phyloP scores from a whole-genome alignment of 2,797 vertebrate genomes.

The Masticophis lateralis region DNA sequence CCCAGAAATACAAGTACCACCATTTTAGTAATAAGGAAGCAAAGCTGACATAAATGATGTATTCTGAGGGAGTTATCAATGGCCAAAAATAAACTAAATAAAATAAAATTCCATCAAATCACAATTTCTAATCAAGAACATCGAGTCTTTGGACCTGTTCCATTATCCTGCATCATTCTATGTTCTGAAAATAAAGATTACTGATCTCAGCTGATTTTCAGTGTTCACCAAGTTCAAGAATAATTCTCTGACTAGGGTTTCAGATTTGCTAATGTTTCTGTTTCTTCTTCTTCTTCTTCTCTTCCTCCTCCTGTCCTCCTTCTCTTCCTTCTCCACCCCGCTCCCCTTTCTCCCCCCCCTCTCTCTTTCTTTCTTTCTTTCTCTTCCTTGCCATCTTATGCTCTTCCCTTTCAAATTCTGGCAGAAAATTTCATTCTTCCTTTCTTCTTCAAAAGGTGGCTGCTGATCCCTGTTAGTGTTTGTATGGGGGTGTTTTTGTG shows the following conservation, averaged over 20 bases:
- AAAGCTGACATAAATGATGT: not conserved
- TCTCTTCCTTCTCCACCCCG: no score
- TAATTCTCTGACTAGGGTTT: not conserved
- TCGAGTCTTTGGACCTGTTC: constrained; percentile 13
- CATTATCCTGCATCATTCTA: not conserved
- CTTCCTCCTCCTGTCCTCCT: no score
- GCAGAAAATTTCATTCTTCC: constrained; percentile 24
- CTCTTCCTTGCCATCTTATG: not conserved
- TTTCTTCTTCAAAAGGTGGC: not conserved
- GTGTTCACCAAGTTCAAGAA: not conserved
- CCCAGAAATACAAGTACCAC: not conserved
- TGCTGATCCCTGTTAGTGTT: not conserved
- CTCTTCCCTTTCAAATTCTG: constrained; percentile 30
- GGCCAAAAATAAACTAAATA: not conserved
- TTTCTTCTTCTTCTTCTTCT: not conserved
- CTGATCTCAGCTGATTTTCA: not conserved
- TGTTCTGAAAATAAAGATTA: not conserved
- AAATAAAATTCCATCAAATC: not conserved
- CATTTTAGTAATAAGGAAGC: not conserved
- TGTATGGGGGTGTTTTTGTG: not conserved
- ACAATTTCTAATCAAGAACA: constrained; percentile 10
- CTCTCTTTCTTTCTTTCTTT: not conserved
- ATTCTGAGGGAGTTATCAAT: not conserved
- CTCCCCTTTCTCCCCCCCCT: no score
- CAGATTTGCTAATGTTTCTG: not conserved